A percentile compares a stretch with the other conserved stretches of the same genome.
phyloP scores from a whole-genome alignment of 2,797 vertebrate genomes.

The Silurus lanzhouensis region DNA sequence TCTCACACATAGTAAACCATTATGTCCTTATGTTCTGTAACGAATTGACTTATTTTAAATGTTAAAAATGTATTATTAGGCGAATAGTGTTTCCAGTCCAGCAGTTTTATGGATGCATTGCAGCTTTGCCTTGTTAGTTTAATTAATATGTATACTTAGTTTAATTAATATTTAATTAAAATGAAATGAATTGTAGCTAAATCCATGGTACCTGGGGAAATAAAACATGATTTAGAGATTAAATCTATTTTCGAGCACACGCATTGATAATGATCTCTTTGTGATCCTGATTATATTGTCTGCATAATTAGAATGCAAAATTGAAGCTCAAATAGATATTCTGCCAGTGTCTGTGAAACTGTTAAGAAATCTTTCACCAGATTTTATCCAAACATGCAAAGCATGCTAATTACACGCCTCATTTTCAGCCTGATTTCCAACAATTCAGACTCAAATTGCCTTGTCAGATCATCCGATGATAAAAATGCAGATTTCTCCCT shows the following conservation, averaged over 20 bases:
- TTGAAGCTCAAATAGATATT: background rate
- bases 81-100: background rate
- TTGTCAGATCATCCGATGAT: slow-evolving; percentile 49
- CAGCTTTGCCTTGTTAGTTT: background rate
- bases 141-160: too few species aligned
- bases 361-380: slow-evolving; percentile 74
- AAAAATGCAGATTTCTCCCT: slow-evolving; percentile 52
- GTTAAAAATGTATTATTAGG: background rate
- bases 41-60: background rate
- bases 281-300: background rate
- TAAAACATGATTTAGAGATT: background rate
- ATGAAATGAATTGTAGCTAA: background rate
- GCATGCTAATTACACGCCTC: slow-evolving; percentile 72
- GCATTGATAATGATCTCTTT: background rate
- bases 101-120: background rate
- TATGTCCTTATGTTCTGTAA: background rate
- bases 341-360: background rate
- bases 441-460: slow-evolving; percentile 24
- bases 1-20: background rate
- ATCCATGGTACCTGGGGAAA: background rate
- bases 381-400: slow-evolving; percentile 77
- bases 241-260: background rate
- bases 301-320: background rate
- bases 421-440: slow-evolving; percentile 62
- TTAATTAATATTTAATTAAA: too few species aligned